phyloP scores from a whole-genome alignment of 1,140 invertebrate species.

The Drusus annulatus region DNA sequence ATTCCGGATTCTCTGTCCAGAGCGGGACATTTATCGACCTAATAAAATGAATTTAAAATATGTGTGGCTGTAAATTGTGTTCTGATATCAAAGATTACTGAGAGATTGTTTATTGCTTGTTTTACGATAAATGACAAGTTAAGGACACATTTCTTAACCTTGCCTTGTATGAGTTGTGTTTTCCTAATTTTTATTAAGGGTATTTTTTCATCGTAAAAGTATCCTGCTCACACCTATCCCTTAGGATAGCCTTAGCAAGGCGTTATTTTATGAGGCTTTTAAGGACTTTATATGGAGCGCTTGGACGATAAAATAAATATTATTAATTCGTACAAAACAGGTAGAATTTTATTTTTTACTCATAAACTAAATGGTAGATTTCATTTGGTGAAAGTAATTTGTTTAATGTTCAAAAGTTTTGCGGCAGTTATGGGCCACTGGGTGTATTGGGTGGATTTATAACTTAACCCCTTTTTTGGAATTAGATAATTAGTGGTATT shows the following conservation, averaged over 20 bases:
- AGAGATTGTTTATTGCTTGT: slow-evolving; percentile 29
- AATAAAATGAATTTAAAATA: slow-evolving; percentile 32
- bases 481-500: no score
- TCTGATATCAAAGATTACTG: slow-evolving; percentile 21
- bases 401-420: no score
- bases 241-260: no score
- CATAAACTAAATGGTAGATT: no score
- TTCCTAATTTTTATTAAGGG: slow-evolving; percentile 28
- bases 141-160: not conserved
- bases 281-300: not conserved
- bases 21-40: slow-evolving; percentile 25
- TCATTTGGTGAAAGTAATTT: no score
- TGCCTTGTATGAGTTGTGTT: not conserved
- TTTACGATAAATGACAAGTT: slow-evolving; percentile 28
- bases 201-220: slow-evolving; percentile 11
- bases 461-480: no score
- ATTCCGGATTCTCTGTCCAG: slow-evolving; percentile 12
- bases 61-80: not conserved
- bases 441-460: no score
- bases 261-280: not conserved
- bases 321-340: no score
- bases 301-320: not conserved
- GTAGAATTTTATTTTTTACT: no score
- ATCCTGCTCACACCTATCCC: not conserved
- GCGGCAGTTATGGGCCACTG: no score